Evolutionary conservation across 2,888 invertebrate genomes (phyloP).

Genomic region (Phyllotreta striolata): DNA sequence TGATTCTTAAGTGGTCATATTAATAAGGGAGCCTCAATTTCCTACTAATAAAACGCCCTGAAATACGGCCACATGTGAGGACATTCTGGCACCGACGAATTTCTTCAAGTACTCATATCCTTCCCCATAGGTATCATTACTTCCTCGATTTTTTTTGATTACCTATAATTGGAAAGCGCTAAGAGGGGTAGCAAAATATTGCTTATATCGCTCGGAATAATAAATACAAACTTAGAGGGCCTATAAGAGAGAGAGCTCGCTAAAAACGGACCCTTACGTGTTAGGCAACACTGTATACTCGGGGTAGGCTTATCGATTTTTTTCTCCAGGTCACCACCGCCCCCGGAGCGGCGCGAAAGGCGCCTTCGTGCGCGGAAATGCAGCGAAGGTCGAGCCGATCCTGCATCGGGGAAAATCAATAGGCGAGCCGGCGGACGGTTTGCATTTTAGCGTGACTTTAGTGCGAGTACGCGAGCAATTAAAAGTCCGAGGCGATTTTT

Average conservation of each 20-base stretch:
- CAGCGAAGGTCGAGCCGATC: not conserved
- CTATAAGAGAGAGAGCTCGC: no score
- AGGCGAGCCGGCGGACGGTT: slow-evolving; percentile 6
- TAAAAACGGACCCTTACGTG: no score
- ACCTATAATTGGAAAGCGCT: no score
- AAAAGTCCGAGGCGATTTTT: not conserved
- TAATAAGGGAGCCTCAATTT: slow-evolving; percentile 14
- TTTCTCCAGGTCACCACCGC: no score
- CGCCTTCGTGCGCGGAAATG: no score
- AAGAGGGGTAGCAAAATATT: no score
- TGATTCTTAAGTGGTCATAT: slow-evolving; percentile 16
- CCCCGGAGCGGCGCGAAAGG: no score
- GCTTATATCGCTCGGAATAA: no score
- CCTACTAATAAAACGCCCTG: slow-evolving; percentile 21
- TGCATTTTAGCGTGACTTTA: slow-evolving; percentile 12
- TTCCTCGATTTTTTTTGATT: no score
- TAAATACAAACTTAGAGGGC: no score
- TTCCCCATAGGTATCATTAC: not conserved
- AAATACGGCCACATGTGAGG: slow-evolving; percentile 12
- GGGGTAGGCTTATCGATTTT: no score
- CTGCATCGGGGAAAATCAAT: slow-evolving; percentile 10
- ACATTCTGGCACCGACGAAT: slow-evolving; percentile 11
- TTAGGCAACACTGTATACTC: no score
- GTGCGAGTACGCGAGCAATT: slow-evolving; percentile 6
- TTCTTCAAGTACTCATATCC: slow-evolving; percentile 15